These are phyloP conservation scores for Opisthograptis luteolata DNA, from an alignment of 2,888 invertebrate genomes.

Conservation along the genomic window DNA sequence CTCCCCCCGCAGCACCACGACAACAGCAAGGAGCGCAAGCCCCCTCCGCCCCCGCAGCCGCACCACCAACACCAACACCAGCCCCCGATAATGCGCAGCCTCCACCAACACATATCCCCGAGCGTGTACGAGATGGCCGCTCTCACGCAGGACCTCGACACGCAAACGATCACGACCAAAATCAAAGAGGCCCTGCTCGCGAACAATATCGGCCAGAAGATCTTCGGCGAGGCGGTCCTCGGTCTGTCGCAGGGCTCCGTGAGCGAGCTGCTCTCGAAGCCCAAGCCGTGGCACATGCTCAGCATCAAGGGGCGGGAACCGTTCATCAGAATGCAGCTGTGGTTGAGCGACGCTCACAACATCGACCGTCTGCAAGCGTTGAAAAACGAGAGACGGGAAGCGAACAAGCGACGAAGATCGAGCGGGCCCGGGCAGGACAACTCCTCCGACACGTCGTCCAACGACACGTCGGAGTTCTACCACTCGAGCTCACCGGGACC, in stretches of 20 bases:
- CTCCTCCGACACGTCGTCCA: constrained; percentile 94
- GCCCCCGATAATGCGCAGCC: constrained; percentile 87
- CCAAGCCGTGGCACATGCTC: constrained; percentile 99
- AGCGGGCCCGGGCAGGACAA: constrained; percentile 93
- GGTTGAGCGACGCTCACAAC: constrained; percentile 98
- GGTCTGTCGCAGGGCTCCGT: constrained; percentile 98
- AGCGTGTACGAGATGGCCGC: constrained; percentile 99
- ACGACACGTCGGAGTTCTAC: constrained; percentile 95
- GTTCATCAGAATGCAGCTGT: constrained; percentile 97
- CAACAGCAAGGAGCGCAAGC: constrained; percentile 83
- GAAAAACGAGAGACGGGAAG: constrained; percentile 95
- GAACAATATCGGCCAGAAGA: constrained; percentile 99
- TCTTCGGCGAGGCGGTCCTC: constrained; percentile 98
- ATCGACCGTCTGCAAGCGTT: constrained; percentile 95
- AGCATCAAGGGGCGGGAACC: constrained; percentile 99
- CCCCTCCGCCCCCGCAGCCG: constrained; percentile 84
- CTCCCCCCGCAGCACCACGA: constrained; percentile 87
- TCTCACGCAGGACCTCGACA: constrained; percentile 97
- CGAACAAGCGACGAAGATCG: constrained; percentile 94
- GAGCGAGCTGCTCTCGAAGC: constrained; percentile 98
- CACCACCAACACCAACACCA: constrained; percentile 83
- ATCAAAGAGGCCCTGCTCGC: constrained; percentile 98
- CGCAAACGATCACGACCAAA: constrained; percentile 97
- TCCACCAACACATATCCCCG: constrained; percentile 95
- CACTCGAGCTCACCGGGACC: constrained; percentile 93